Evolutionary conservation across 2,888 invertebrate species (phyloP).

Genomic region (Agonopterix heracliana): DNA sequence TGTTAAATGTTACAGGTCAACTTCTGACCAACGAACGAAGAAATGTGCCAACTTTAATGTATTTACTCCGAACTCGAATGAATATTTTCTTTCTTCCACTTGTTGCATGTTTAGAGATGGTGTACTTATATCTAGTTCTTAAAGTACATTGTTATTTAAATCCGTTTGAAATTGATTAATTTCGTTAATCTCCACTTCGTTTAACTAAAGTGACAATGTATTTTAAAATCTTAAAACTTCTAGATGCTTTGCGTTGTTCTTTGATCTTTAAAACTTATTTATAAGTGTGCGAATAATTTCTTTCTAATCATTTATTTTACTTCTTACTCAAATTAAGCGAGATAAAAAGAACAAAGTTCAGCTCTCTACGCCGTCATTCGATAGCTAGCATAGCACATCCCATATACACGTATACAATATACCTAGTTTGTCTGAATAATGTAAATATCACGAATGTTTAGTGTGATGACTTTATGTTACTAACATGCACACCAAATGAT

Average conservation of each 20-base stretch:
- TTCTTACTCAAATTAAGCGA: neutral
- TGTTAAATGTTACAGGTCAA: conserved; percentile 43
- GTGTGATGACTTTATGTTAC: neutral
- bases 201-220: neutral
- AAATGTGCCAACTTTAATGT: neutral
- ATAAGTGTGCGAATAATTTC: too few relatives aligned
- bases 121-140: neutral
- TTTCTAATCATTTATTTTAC: too few relatives aligned
- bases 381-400: neutral
- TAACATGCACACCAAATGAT: neutral
- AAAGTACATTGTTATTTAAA: too few relatives aligned
- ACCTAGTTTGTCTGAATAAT: too few relatives aligned
- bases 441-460: neutral
- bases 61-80: neutral
- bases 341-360: neutral
- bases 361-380: neutral
- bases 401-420: too few relatives aligned
- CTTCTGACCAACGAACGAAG: conserved; percentile 6
- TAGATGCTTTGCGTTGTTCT: too few relatives aligned
- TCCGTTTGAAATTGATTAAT: too few relatives aligned
- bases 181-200: too few relatives aligned
- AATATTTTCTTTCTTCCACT: neutral
- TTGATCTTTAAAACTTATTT: too few relatives aligned
- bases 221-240: too few relatives aligned
- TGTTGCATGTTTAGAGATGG: neutral